phyloP scores from a whole-genome alignment of 2,113 vertebrate genomes.

The Acanthochromis polyacanthus region DNA sequence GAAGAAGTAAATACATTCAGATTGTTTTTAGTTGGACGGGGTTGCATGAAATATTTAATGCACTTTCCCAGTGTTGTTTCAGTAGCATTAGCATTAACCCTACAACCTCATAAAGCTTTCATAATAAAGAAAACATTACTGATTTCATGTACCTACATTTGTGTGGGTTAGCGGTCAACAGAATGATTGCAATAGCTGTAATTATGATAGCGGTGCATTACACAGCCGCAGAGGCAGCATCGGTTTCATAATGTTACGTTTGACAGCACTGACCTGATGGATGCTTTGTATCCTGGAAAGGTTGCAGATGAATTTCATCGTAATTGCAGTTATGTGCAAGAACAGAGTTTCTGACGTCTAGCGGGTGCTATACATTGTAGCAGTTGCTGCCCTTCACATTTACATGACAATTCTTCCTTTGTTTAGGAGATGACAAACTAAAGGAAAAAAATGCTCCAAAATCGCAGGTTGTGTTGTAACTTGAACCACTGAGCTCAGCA shows the following conservation, averaged over 20 bases:
- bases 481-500: not conserved
- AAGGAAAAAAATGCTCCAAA: not conserved
- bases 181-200: constrained; percentile 21
- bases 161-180: constrained; percentile 26
- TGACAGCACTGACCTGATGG: constrained; percentile 24
- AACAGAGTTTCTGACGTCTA: not conserved
- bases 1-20: constrained; percentile 16
- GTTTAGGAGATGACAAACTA: not conserved
- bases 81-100: constrained; percentile 36
- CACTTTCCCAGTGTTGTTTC: constrained; percentile 18
- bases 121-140: constrained; percentile 28
- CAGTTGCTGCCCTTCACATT: not conserved
- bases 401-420: not conserved
- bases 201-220: constrained; percentile 41
- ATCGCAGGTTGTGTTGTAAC: not conserved
- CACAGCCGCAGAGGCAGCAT: not conserved
- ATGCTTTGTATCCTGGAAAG: constrained; percentile 19
- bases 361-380: not conserved
- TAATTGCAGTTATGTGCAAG: constrained; percentile 28
- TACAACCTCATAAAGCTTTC: constrained; percentile 4
- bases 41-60: not conserved
- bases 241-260: constrained; percentile 13
- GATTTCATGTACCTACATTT: constrained; percentile 40
- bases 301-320: not conserved
- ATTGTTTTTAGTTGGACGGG: constrained; percentile 15